Evolutionary conservation across 2,888 invertebrate species (phyloP).

Genomic region (Dyspetes luteomarginatus): DNA sequence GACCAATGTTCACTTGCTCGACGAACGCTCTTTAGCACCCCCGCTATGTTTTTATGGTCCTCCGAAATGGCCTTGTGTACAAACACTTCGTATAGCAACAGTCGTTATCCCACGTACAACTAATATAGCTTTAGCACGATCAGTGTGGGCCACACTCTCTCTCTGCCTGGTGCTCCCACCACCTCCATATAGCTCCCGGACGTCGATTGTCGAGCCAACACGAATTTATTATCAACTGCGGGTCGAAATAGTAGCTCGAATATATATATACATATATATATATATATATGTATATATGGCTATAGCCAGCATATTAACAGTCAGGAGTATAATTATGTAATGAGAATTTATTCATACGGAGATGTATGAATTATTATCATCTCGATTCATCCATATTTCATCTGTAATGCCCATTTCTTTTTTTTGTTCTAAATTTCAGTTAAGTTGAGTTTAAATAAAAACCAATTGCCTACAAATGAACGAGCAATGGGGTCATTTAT

Average conservation of each 20-base stretch:
- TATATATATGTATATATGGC: neutral
- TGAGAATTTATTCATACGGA: too few relatives aligned
- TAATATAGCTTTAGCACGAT: conserved; percentile 52
- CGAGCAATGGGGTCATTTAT: too few relatives aligned
- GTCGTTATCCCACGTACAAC: conserved; percentile 49
- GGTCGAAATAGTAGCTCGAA: conserved; percentile 17
- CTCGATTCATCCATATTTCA: too few relatives aligned
- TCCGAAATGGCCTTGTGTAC: conserved; percentile 48
- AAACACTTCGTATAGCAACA: conserved; percentile 22
- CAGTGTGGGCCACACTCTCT: conserved; percentile 14
- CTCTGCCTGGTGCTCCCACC: conserved; percentile 13
- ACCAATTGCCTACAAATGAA: too few relatives aligned
- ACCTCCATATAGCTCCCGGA: conserved; percentile 34
- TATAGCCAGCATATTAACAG: neutral
- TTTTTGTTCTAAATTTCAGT: too few relatives aligned
- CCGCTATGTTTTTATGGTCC: conserved; percentile 53
- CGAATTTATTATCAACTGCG: conserved; percentile 61
- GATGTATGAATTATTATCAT: too few relatives aligned
- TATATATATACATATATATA: neutral
- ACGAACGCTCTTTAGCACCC: conserved; percentile 23
- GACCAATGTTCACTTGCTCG: conserved; percentile 44
- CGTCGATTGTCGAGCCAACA: conserved; percentile 62
- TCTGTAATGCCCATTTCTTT: too few relatives aligned
- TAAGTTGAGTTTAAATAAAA: too few relatives aligned
- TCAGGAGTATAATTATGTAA: too few relatives aligned